Evolutionary conservation across 2,888 invertebrate species (phyloP).

Genomic region (Abrostola triplasia): DNA sequence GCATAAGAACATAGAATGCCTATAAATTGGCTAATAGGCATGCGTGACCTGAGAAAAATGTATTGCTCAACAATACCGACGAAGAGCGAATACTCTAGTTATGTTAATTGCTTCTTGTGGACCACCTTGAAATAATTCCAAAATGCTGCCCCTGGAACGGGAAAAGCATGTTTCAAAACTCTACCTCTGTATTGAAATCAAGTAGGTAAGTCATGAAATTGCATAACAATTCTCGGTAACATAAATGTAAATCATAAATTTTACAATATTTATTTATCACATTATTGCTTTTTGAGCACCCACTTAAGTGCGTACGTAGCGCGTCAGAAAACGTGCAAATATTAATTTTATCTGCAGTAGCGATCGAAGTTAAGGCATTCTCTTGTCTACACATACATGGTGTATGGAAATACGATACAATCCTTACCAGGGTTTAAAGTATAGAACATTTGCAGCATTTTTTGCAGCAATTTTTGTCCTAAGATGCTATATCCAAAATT

Average conservation of each 20-base stretch:
- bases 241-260: not conserved
- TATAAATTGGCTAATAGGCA: slow-evolving; percentile 2
- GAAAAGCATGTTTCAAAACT: not conserved
- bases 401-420: too few relatives aligned
- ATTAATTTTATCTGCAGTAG: too few relatives aligned
- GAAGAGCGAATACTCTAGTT: slow-evolving; percentile 2
- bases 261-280: not conserved
- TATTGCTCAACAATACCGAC: not conserved
- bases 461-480: too few relatives aligned
- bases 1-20: not conserved
- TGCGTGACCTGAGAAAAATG: not conserved
- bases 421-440: too few relatives aligned
- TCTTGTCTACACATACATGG: too few relatives aligned
- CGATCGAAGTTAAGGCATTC: too few relatives aligned
- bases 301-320: not conserved
- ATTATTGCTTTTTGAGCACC: not conserved
- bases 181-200: not conserved
- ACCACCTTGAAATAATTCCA: too few relatives aligned
- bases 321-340: not conserved
- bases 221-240: not conserved
- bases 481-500: too few relatives aligned
- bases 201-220: not conserved
- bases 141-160: too few relatives aligned
- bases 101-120: slow-evolving; percentile 16
- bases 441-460: too few relatives aligned